These are phyloP conservation scores for Brachyrhaphis roseni DNA, from an alignment of 2,797 vertebrate genomes.

Conservation along the genomic window DNA sequence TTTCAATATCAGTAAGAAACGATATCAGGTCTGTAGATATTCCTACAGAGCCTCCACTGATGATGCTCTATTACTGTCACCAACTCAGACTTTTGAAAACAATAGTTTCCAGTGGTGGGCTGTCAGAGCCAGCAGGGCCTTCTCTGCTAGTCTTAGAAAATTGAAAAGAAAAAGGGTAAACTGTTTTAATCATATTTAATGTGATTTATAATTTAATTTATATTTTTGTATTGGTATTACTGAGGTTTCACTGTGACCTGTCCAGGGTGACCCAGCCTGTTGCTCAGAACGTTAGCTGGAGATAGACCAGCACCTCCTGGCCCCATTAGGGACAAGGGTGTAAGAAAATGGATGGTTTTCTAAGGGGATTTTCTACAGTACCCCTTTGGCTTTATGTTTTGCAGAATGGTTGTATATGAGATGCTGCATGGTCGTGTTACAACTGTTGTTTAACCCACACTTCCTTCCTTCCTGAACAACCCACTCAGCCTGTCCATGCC, in stretches of 20 bases:
- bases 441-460: constrained; percentile 14
- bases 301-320: no score
- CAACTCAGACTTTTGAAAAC: neutral
- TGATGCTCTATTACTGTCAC: neutral
- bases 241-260: no score
- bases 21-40: neutral
- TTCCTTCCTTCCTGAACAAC: constrained; percentile 33
- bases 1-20: constrained; percentile 13
- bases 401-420: neutral
- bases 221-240: no score
- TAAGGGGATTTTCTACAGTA: neutral
- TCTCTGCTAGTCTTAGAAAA: neutral
- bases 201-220: no score
- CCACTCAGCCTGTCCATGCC: constrained; percentile 39
- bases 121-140: no score
- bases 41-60: neutral
- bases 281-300: no score
- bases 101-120: neutral
- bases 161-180: neutral
- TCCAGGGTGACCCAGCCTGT: no score
- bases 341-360: neutral
- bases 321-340: no score
- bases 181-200: no score
- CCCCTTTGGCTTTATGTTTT: neutral
- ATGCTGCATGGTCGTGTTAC: neutral